Base-by-base conservation (phyloP, 2,797 vertebrate genomes). In the Lithobates sylvaticus region DNA sequence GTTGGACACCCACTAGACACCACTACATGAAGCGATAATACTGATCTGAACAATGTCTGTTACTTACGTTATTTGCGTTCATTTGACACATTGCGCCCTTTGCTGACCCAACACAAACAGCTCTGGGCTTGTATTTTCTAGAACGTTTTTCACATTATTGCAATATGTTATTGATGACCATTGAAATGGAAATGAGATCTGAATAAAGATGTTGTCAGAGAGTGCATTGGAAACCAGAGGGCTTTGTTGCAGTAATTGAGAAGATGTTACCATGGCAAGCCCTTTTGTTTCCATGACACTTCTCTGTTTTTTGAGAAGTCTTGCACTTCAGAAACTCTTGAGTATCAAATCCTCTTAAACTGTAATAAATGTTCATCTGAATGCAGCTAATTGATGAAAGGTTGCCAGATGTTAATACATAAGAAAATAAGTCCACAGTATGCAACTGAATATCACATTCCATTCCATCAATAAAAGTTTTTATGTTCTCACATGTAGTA, bases 241-340 rank as follows among this genome's bases (percentile, higher is more conserved):
- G 87, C 89, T 91, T 93, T 90, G 89, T 83, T 89, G 81, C 85
- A 86, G 13, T 92, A 86, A 86, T 87, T 88, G 54, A 73, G 88
- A 88, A 88, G 88, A 84, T 91, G 94, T 95, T 95, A 90, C 93
- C 91, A 94, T 95, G 92, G 95, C 92, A 93, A 94, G 90, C 89
- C 85, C 88, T 93, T 91, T 90, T 92, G 94, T 95, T 94, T 94
- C 95, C 91, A 95, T 95, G 94, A 93, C 94, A 94, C 91, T 94
- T 93, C 86, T 90, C 91, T 92, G 88, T 32, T 72, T 81, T 90
- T 88, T 86, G 82, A 90, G 64, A 65, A 26, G 68, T 76, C 79
- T 61, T 61, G 32, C 34, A 81, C 79, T 72, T 81, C 9, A 32
- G 69, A 72, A 79, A 58, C 68, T 81, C 29, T 64, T 72, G 50